Evolutionary conservation across 2,888 invertebrate species (phyloP), one percentile per base, ranked within the genome.

Genomic region (Craniophora ligustri): DNA sequence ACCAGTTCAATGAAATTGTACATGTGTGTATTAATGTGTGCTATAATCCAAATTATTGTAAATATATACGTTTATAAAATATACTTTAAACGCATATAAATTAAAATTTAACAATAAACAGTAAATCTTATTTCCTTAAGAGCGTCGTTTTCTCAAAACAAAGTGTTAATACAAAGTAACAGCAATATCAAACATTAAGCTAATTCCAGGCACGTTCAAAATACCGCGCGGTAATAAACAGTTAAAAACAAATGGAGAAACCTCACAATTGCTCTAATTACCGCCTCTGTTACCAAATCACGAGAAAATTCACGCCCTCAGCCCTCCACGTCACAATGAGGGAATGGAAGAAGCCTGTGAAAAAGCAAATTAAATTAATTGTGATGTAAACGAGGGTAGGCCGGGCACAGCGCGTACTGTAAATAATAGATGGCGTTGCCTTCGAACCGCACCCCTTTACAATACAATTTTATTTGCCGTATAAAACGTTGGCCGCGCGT

Each of bases 341-440:
- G 85, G 86, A 89, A 86, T 88, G 86, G 87, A 88, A 88, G 92
- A 91, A 92, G 89, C 91, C 91, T 85, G 89, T 90, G 89, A 91
- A 92, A 91, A 92, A 90, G 89, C 90, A 91, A 92, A 92, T 91
- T 92, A 92, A 92, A 88, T 92, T 91, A 91, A 89, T 91, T 91
- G 91, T 89, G 89, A 89, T 89, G 88, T 91, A 91, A 92, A 91
- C 90, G 90, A 90, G 91, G 89, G 91, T 88, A 84, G 84, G 79
- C 83, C 75, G 76, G 78, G 78, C 76, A 79, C 85, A 81, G 80
- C 86, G 78, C 82, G 79, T 76, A 79, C 83, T 85, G 85, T 89
- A 86, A 89, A 88, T 88, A 88, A 88, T 88, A 88, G 85, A 89
- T 88, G 87, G 82, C 81, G 76, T 73, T 81, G 79, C 65, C 72